phyloP scores from a whole-genome alignment of 2,888 invertebrate species.

The Cremastinae sp. region DNA sequence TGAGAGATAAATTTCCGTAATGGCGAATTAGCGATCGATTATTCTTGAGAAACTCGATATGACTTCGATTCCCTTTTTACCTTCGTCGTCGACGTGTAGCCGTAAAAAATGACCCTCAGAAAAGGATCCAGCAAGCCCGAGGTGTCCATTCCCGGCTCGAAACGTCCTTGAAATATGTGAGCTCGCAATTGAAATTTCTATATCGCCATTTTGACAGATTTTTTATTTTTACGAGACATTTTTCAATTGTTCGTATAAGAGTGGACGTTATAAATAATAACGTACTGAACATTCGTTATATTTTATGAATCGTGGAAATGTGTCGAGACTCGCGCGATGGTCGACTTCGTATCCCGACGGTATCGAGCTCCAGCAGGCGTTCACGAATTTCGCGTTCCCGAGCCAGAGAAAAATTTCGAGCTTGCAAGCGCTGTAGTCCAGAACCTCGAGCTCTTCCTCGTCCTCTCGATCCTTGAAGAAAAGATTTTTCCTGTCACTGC shows the following conservation, averaged over 20 bases:
- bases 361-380: constrained; percentile 74
- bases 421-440: constrained; percentile 72
- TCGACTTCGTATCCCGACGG: constrained; percentile 75
- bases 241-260: not conserved
- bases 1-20: constrained; percentile 38
- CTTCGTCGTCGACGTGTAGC: constrained; percentile 78
- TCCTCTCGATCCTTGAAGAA: constrained; percentile 69
- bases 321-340: constrained; percentile 64
- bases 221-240: constrained; percentile 64
- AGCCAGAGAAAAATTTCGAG: constrained; percentile 77
- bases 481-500: constrained; percentile 79
- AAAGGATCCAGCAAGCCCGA: constrained; percentile 82
- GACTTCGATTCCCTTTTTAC: no score
- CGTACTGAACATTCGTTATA: constrained; percentile 73
- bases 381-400: constrained; percentile 71
- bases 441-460: constrained; percentile 37
- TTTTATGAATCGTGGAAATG: constrained; percentile 74
- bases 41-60: no score
- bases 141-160: constrained; percentile 82
- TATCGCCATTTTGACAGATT: constrained; percentile 61
- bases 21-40: constrained; percentile 37
- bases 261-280: not conserved
- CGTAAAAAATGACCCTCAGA: constrained; percentile 78
- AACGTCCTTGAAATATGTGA: constrained; percentile 87
- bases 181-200: constrained; percentile 84